Base-by-base conservation (phyloP, 2,888 invertebrate species). In the Trichacis sp. region DNA sequence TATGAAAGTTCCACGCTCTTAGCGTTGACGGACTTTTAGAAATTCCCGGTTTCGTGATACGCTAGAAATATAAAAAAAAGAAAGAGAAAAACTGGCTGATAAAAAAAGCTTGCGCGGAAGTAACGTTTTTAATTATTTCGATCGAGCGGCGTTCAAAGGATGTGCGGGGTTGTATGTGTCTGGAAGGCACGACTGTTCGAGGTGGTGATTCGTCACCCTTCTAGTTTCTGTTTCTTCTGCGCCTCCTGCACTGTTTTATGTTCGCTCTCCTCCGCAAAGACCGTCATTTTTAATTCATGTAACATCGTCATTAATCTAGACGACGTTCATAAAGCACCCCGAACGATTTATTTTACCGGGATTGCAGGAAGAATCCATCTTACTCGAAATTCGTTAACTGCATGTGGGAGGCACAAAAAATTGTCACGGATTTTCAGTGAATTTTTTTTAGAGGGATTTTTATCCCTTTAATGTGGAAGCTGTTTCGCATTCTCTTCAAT, bases 251-350 rank as follows among this genome's bases (percentile, higher is more conserved):
- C 9, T 29, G 54, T 59, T 56, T 60, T 60, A 49, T 60, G 48
- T 53, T 45, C 38, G 29, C 47, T 51, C 46, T 53, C 49, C 53
- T 51, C 29, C 18, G 33, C 47, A 40, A 58, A 43, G 29, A 57
- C 49, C 58, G 64, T 61, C 60, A 65, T 50, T 65, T 65, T 61
- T 65, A 65, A 65, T 65, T 60, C 57, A 57, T 38, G 46, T 53
- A 46, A 50, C 49, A 56, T 48, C 38, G 54, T 48, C 56, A 64
- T 60, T 64, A 64, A 64, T 64, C 56, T 64, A 53, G 52, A 56
- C 51, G 29, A 60, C 55, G 49, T 52, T 60, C 56, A 42, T 45
- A n/a, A 48, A 12, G 33, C 60, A 36, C 38, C 36, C 43, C 36
- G 53, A 52, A 48, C 57, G 65, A 65, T 65, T 65, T 60, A 65